Percentiles rank a stretch among this genome's conserved stretches.
Evolutionary conservation across 23 tunicate species (phyloP).

Genomic region (Clavelina lepadiformis): DNA sequence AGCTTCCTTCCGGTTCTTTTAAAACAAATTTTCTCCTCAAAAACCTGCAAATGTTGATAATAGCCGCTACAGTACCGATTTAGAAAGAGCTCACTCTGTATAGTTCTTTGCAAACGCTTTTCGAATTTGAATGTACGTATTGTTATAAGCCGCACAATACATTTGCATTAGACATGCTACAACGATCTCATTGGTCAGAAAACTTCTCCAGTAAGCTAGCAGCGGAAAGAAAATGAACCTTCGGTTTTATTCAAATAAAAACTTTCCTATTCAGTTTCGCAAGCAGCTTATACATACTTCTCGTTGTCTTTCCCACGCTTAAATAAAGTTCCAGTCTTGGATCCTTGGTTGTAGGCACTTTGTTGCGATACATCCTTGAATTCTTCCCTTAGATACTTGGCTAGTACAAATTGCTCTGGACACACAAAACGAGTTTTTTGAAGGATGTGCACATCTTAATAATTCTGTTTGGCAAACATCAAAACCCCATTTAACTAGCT

Average conservation of each 20-base stretch:
- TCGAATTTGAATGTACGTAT: too few relatives aligned
- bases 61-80: too few relatives aligned
- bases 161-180: too few relatives aligned
- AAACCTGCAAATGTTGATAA: constrained; percentile 49
- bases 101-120: too few relatives aligned
- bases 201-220: too few relatives aligned
- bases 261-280: not conserved
- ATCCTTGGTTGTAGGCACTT: constrained; percentile 59
- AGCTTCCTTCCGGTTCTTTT: constrained; percentile 53
- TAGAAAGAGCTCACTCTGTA: too few relatives aligned
- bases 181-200: too few relatives aligned
- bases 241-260: not conserved
- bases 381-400: constrained; percentile 73
- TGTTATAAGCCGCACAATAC: too few relatives aligned
- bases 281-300: constrained; percentile 18
- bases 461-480: too few relatives aligned
- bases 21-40: constrained; percentile 67
- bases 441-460: too few relatives aligned
- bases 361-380: constrained; percentile 63
- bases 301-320: constrained; percentile 66
- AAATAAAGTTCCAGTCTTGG: constrained; percentile 73
- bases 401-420: constrained; percentile 74
- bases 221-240: too few relatives aligned
- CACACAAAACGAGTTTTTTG: not conserved
- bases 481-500: too few relatives aligned